Conservation (phyloP, 2,113 vertebrate species). For the Gambusia affinis region DNA sequence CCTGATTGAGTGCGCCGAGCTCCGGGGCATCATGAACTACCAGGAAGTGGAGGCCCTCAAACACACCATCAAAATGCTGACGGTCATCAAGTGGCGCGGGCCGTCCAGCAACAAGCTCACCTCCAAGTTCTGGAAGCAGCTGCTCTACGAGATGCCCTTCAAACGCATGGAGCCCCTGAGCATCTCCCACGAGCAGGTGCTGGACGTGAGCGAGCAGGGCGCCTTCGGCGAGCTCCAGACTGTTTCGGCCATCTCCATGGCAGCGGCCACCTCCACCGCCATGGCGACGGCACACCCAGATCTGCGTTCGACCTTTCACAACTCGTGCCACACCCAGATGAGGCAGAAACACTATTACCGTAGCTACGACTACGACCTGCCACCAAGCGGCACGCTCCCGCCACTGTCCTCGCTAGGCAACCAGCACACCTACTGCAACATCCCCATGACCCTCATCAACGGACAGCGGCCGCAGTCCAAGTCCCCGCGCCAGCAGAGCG, state of each 20-base stretch:
- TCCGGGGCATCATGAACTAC: constrained; percentile 97
- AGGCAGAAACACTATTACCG: constrained; percentile 97
- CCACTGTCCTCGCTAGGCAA: constrained; percentile 89
- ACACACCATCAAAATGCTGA: constrained; percentile 96
- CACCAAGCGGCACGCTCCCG: constrained; percentile 88
- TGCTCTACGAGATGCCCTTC: constrained; percentile 98
- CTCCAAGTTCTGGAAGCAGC: constrained; percentile 99
- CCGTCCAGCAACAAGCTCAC: constrained; percentile 94
- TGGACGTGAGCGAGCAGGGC: constrained; percentile 97
- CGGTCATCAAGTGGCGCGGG: constrained; percentile 96
- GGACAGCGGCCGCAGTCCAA: constrained; percentile 92
- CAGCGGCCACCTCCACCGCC: constrained; percentile 94
- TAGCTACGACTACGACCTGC: constrained; percentile 94
- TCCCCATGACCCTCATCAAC: constrained; percentile 98
- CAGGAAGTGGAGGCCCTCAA: constrained; percentile 98
- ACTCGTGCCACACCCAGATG: constrained; percentile 86
- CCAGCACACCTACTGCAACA: constrained; percentile 99
- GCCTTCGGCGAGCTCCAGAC: constrained; percentile 96
- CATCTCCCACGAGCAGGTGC: constrained; percentile 92
- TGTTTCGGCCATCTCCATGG: constrained; percentile 97
- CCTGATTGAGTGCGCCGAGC: constrained; percentile 95
- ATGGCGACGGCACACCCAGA: constrained; percentile 95
- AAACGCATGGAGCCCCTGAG: constrained; percentile 91
- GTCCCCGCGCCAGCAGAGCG: constrained; percentile 89
- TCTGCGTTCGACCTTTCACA: constrained; percentile 93